Percentiles rank a stretch among this genome's conserved stretches.
These are phyloP conservation scores for Enteromius thamalakanensis DNA, from an alignment of 2,797 vertebrate species.

Conservation along the genomic window DNA sequence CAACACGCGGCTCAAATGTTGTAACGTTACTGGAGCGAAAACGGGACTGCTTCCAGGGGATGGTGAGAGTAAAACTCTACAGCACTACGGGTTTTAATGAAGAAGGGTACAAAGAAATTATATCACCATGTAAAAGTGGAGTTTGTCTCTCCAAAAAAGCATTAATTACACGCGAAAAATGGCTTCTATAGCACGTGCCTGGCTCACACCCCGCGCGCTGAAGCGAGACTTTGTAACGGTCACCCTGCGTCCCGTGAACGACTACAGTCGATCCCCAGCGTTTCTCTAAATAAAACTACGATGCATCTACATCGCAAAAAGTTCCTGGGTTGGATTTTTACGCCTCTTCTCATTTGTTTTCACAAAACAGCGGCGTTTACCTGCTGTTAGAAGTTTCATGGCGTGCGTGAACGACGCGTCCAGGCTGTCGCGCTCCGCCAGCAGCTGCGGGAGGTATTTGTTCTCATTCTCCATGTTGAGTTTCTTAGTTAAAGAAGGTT, in stretches of 20 bases:
- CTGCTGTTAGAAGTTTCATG: constrained; percentile 92
- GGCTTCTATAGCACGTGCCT: constrained; percentile 20
- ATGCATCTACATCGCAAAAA: background rate
- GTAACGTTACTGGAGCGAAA: constrained; percentile 19
- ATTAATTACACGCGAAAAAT: background rate
- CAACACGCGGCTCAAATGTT: background rate
- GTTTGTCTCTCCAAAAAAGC: background rate
- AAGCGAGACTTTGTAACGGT: constrained; percentile 30
- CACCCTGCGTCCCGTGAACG: constrained; percentile 21
- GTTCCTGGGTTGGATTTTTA: background rate
- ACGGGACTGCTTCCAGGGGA: background rate
- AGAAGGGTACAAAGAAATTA: background rate
- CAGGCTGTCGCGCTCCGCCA: constrained; percentile 95
- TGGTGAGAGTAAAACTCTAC: background rate
- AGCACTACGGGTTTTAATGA: background rate
- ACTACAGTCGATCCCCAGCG: background rate
- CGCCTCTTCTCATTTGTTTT: background rate
- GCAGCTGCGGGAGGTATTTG: constrained; percentile 92
- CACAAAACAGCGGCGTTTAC: constrained; percentile 70
- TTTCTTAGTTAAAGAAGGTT: constrained; percentile 58
- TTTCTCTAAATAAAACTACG: background rate
- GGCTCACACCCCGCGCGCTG: background rate
- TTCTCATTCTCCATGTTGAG: constrained; percentile 90
- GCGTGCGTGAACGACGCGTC: constrained; percentile 94
- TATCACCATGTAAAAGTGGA: background rate